A percentile compares a stretch with the other conserved stretches of the same genome.
Conservation (phyloP, 2,113 vertebrate species). For the Onychostoma macrolepis region DNA sequence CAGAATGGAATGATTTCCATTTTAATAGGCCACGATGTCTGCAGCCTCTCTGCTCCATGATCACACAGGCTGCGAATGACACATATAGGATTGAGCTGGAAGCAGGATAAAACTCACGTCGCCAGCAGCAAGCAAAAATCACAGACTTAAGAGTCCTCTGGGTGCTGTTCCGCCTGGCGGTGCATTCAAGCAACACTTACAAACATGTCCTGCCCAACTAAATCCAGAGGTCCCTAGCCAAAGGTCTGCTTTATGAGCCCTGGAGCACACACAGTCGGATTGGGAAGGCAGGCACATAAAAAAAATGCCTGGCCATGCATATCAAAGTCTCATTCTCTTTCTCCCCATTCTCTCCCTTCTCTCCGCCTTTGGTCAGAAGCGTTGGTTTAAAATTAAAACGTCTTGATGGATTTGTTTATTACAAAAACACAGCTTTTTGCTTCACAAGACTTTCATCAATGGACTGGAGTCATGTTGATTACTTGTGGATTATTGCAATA, state of each 20-base stretch:
- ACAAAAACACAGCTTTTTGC: not conserved
- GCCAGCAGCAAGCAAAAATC: conserved; percentile 62
- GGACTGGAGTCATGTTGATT: not conserved
- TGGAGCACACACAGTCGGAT: conserved; percentile 55
- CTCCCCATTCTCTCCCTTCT: not conserved
- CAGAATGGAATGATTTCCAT: conserved; percentile 34
- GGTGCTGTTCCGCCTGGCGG: conserved; percentile 66
- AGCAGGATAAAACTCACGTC: conserved; percentile 60
- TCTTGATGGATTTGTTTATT: too few relatives aligned
- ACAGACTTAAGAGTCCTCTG: conserved; percentile 67
- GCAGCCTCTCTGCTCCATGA: conserved; percentile 50
- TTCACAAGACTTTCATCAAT: not conserved
- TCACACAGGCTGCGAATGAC: conserved; percentile 63
- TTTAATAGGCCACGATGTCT: conserved; percentile 13
- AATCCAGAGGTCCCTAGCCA: conserved; percentile 57
- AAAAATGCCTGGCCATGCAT: conserved; percentile 58
- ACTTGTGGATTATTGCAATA: not conserved
- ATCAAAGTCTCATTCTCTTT: conserved; percentile 62
- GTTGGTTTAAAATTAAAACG: not conserved
- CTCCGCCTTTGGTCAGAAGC: not conserved
- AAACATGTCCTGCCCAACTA: conserved; percentile 70
- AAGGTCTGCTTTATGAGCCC: conserved; percentile 67
- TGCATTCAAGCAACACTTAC: conserved; percentile 71
- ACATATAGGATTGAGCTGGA: conserved; percentile 60
- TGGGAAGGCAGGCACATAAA: conserved; percentile 59